Base-by-base conservation (phyloP, 2,113 vertebrate genomes). In the Xiphorhynchus elegans region DNA sequence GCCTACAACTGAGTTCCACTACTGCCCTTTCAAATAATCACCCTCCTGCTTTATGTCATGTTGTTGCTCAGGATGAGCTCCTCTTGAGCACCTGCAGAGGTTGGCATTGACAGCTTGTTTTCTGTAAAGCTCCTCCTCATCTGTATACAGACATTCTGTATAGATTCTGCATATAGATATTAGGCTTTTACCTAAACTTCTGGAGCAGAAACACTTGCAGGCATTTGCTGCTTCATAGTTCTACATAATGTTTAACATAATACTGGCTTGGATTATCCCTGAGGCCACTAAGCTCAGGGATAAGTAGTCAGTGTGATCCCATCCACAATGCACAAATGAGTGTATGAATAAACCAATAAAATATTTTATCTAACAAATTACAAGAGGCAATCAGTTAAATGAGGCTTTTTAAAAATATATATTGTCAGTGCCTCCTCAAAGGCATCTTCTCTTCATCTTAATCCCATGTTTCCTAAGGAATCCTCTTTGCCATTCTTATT, bases 201-300 rank as follows among this genome's bases (percentile, higher is more conserved):
- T 31, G 44, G 52, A 82, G 44, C 73, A 84, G 39, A 58, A 95
- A 53, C 60, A 21, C 29, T 74, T 74, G 63, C 2, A 17, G 0
- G 2, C 3, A 3, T 74, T 84, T 7, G 20, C 55, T 81, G 55
- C 50, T 87, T 77, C 49, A 55, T 47, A 84, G 60, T 78, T 68
- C 17, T 62, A 46, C 11, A 21, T 33, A n/a, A 66, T 33, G 33
- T 82, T 94, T 94, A 89, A 75, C 52, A 55, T 78, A 67, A 87
- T 63, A 63, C 33, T 78, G 66, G 64, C 56, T 78, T 93, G 84
- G 77, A 80, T 94, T 93, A 94, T 59, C 83, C 72, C 67, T 35
- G 81, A 96, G 90, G 87, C 87, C 84, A 47, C 73, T 72, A 75
- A 89, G 5, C 77, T 94, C 63, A 76, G 52, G 82, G 44, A 44